Evolutionary conservation across 2,797 vertebrate genomes (phyloP).

Genomic region (Alfaro cultratus): DNA sequence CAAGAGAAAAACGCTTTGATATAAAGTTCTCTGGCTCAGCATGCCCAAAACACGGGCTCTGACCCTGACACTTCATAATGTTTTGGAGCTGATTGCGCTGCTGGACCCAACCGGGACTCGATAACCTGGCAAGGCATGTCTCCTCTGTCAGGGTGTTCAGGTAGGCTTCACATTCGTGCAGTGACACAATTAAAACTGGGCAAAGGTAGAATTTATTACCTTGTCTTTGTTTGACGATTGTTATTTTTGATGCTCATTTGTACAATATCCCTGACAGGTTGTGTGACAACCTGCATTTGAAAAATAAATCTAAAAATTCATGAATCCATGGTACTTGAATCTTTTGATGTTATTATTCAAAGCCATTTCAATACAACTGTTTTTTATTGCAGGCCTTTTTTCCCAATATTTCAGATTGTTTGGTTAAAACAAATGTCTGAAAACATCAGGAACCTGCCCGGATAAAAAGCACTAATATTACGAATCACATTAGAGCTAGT

Average conservation of each 20-base stretch:
- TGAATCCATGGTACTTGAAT: not conserved
- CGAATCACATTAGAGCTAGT: not conserved
- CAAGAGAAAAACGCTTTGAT: not conserved
- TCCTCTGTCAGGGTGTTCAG: constrained; percentile 1
- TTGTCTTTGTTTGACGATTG: not conserved
- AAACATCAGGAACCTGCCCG: not conserved
- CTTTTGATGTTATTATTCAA: not conserved
- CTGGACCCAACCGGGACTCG: constrained; percentile 7
- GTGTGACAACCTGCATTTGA: not conserved
- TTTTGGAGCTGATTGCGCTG: constrained; percentile 21
- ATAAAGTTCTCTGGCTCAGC: constrained; percentile 4
- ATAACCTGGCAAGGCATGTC: constrained; percentile 2
- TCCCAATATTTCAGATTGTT: not conserved
- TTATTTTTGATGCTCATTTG: not conserved
- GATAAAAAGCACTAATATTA: not conserved
- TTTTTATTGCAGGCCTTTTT: not conserved
- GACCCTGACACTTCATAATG: constrained; percentile 25
- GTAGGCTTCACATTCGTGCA: not conserved
- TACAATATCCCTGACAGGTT: not conserved
- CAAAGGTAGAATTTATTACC: not conserved
- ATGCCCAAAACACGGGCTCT: constrained; percentile 5
- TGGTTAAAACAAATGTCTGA: not conserved
- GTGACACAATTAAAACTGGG: not conserved
- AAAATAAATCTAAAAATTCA: not conserved
- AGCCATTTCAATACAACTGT: not conserved